Evolutionary conservation across 2,888 invertebrate species (phyloP).

Genomic region (Coelopa pilipes): DNA sequence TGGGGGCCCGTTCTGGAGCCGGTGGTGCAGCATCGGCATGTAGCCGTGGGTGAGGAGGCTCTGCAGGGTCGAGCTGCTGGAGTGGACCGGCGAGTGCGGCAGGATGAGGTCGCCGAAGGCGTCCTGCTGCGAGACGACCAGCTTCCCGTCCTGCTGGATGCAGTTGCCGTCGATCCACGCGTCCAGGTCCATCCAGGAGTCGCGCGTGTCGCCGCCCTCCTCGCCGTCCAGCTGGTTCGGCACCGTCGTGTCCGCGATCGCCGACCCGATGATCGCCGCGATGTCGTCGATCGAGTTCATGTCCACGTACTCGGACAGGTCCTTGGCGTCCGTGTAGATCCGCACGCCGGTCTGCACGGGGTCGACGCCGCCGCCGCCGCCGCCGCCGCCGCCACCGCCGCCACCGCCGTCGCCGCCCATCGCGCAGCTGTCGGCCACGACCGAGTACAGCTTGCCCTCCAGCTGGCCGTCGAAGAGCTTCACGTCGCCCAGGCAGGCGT

Average conservation of each 20-base stretch:
- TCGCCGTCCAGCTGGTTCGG: constrained; percentile 78
- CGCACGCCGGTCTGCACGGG: constrained; percentile 70
- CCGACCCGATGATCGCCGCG: constrained; percentile 87
- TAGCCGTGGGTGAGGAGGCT: constrained; percentile 81
- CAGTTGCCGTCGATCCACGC: constrained; percentile 87
- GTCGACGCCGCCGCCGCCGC: constrained; percentile 69
- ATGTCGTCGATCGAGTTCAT: constrained; percentile 84
- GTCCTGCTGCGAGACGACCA: constrained; percentile 75
- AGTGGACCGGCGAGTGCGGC: constrained; percentile 73
- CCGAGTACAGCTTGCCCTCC: constrained; percentile 69
- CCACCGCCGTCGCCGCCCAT: constrained; percentile 54
- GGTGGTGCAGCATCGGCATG: constrained; percentile 83
- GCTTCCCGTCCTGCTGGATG: constrained; percentile 75
- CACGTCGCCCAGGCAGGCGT: constrained; percentile 71
- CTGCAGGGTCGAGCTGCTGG: constrained; percentile 79
- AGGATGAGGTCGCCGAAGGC: constrained; percentile 75
- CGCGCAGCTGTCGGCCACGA: constrained; percentile 68
- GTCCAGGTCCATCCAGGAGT: constrained; percentile 90
- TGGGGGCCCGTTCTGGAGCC: constrained; percentile 82
- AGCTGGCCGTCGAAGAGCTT: constrained; percentile 72
- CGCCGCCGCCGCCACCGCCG: constrained; percentile 39
- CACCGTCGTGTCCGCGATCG: constrained; percentile 89
- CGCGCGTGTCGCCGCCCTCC: constrained; percentile 79
- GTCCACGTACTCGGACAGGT: constrained; percentile 69
- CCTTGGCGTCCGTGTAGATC: constrained; percentile 65